Evolutionary conservation across 2,888 invertebrate genomes (phyloP), one percentile per base, ranked within the genome.

Genomic region (Epiblema foenella): DNA sequence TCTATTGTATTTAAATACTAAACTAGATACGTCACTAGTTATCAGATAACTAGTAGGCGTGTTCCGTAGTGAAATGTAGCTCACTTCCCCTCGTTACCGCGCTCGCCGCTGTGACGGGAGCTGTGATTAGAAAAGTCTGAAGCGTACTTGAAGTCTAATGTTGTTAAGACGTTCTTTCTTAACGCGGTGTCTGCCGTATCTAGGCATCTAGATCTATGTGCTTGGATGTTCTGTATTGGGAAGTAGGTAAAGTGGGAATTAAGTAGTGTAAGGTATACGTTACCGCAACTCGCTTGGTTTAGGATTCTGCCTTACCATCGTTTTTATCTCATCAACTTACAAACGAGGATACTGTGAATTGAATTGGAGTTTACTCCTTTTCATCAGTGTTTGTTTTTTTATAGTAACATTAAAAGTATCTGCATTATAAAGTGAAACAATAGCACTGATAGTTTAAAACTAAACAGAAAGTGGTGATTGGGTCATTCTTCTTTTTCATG

Each of bases 21-120:
- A 10, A 52, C 78, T 75, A 76, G 76, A 74, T 75, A 72, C 71
- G 73, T 59, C 69, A 72, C 69, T 20, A 39, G 62, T 74, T 74
- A 79, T 79, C 77, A 68, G 75, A 78, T 78, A 74, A 65, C 56
- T 54, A 62, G 72, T 75, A 76, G 86, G 84, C 85, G 87, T 82
- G 70, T 58, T 72, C 73, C 17, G 39, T 73, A 75, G 82, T 87
- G 83, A 89, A 84, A 84, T 87, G 85, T 87, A 72, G 83, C 78
- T 39, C 59, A 78, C 80, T 88, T 89, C 87, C 86, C 84, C 82
- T 87, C 77, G 86, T 90, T 89, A 89, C 81, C 73, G 82, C 77
- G 80, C 78, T 84, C 88, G 85, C 85, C 88, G 87, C 89, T 85
- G 91, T 90, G 89, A 89, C 90, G 89, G 89, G 84, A 87, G 89